Percentiles rank a stretch among this genome's conserved stretches.
These are phyloP conservation scores for Thelaira solivaga DNA, from an alignment of 2,888 invertebrate genomes.

Conservation along the genomic window DNA sequence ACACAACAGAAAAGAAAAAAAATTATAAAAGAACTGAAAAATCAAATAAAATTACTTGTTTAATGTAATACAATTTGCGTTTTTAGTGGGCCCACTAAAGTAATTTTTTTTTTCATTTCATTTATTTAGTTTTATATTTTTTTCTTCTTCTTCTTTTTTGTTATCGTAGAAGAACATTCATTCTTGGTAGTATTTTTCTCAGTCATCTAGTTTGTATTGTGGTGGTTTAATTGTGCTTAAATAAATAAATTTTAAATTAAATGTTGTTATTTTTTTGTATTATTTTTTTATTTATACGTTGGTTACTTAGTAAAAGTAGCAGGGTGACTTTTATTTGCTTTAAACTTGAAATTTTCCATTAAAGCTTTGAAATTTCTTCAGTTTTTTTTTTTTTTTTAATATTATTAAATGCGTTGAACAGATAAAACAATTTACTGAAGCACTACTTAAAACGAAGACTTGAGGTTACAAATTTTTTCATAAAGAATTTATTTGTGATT, in stretches of 20 bases:
- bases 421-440: slow-evolving; percentile 24
- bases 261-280: slow-evolving; percentile 65
- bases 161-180: slow-evolving; percentile 39
- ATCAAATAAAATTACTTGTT: slow-evolving; percentile 48
- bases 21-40: not conserved
- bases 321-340: slow-evolving; percentile 89
- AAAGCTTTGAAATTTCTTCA: not conserved
- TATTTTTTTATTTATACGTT: slow-evolving; percentile 88
- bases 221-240: slow-evolving; percentile 59
- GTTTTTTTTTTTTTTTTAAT: no score
- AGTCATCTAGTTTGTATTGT: slow-evolving; percentile 50
- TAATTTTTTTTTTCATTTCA: slow-evolving; percentile 2
- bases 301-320: slow-evolving; percentile 82
- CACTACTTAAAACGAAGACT: slow-evolving; percentile 1
- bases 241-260: slow-evolving; percentile 62
- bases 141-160: not conserved
- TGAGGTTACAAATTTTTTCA: not conserved
- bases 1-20: slow-evolving; percentile 23
- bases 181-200: slow-evolving; percentile 3
- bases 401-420: slow-evolving; percentile 2
- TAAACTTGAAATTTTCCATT: slow-evolving; percentile 47
- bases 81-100: slow-evolving; percentile 37
- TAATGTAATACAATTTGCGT: slow-evolving; percentile 48
- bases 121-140: slow-evolving; percentile 8
- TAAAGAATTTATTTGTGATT: not conserved